Evolutionary conservation across 2,888 invertebrate species (phyloP).

Genomic region (Seira musarum): DNA sequence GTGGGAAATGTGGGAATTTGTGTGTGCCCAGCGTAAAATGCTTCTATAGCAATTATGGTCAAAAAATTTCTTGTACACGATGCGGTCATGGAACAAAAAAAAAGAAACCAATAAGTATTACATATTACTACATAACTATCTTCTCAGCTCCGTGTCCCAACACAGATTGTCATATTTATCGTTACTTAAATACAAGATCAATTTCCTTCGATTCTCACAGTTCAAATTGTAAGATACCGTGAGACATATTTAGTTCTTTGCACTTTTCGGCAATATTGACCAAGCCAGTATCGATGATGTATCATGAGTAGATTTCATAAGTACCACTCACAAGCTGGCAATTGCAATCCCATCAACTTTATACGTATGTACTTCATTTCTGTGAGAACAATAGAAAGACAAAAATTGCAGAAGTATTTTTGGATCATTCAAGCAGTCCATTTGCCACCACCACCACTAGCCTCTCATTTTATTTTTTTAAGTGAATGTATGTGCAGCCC

Average conservation of each 20-base stretch:
- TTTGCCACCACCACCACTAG: conserved; percentile 29
- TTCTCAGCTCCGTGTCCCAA: background rate
- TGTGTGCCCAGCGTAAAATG: conserved; percentile 5
- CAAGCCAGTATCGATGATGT: too few relatives aligned
- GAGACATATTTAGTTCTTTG: too few relatives aligned
- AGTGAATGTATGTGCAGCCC: background rate
- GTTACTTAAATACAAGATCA: background rate
- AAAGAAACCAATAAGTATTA: background rate
- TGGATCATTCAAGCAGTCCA: conserved; percentile 44
- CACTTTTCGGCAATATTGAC: too few relatives aligned
- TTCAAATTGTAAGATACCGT: background rate
- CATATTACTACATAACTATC: too few relatives aligned
- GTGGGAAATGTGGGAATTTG: background rate
- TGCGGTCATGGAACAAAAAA: background rate
- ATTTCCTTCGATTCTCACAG: background rate
- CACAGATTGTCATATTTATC: background rate
- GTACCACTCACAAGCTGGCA: too few relatives aligned
- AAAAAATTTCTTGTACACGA: background rate
- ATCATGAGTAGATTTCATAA: too few relatives aligned
- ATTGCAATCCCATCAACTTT: too few relatives aligned
- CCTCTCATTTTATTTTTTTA: background rate
- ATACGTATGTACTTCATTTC: too few relatives aligned
- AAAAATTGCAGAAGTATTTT: conserved; percentile 22
- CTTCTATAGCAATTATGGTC: background rate
- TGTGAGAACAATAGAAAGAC: background rate